Evolutionary conservation across 1,140 invertebrate species (phyloP).

Genomic region (Vollenhovia emeryi): DNA sequence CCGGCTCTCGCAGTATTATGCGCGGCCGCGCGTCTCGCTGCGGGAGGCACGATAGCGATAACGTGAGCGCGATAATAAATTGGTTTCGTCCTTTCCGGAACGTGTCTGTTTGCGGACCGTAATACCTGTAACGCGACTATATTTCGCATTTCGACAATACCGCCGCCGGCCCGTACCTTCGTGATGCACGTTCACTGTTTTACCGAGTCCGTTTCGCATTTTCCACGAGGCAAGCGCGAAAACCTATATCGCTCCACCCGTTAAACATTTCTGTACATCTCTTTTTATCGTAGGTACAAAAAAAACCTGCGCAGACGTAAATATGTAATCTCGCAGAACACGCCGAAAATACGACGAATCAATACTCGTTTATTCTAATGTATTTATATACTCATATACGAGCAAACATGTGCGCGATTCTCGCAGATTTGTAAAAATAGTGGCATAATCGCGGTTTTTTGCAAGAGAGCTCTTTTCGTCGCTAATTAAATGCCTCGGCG

Average conservation of each 20-base stretch:
- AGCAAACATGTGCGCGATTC: no score
- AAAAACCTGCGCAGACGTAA: not conserved
- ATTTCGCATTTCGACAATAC: conserved; percentile 51
- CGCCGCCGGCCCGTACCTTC: not conserved
- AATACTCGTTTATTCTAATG: not conserved
- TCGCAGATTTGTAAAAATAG: not conserved
- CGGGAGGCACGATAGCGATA: conserved; percentile 41
- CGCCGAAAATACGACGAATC: not conserved
- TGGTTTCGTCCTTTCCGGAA: conserved; percentile 33
- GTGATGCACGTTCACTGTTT: not conserved
- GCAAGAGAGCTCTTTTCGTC: not conserved
- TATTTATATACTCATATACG: no score
- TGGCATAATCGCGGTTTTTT: not conserved
- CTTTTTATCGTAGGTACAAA: not conserved
- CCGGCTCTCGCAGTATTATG: not conserved
- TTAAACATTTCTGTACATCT: not conserved
- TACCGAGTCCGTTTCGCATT: conserved; percentile 3
- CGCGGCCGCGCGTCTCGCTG: conserved; percentile 9
- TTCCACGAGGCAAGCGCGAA: conserved; percentile 20
- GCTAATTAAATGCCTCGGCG: conserved; percentile 13
- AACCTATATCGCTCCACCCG: conserved; percentile 5
- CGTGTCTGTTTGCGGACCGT: conserved; percentile 35
- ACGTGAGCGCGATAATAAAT: conserved; percentile 48
- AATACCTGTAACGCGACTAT: conserved; percentile 34
- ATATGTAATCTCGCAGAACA: not conserved